Evolutionary conservation across 1,140 invertebrate genomes (phyloP), one percentile per base, ranked within the genome.

Genomic region (Dreissena rostriformis): DNA sequence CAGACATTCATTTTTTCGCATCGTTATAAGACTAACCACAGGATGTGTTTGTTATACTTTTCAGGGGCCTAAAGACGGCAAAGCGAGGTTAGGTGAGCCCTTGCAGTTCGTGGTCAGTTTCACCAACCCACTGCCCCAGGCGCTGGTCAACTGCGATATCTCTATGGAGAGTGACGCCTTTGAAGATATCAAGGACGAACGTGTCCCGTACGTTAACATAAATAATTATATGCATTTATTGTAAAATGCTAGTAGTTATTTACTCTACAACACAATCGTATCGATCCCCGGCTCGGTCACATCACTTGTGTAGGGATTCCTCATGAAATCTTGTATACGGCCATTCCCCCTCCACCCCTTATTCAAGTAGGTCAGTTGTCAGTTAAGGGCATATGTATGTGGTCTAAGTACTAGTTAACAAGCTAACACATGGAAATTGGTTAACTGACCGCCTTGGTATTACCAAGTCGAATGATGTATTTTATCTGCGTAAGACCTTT

Each of bases 111-210:
- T 51, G 51, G 55, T 81, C 0, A 72, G 53, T 26, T 73, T 81
- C 53, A 51, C 17, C 6, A 81, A 81, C 51, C 79, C 79, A 2
- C 22, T 73, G 5, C 28, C 29, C 1, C 22, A 22, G 24, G 6
- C 79, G 67, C 70, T 81, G 0, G 65, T 68, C 7, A 51, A 73
- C 14, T 81, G 79, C 53, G 17, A 55, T 17, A n/a, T 81, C 2
- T 73, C 70, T 1, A 66, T 73, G 57, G 79, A 73, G 24, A 66
- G 68, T 52, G 53, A 49, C 2, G 28, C 55, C 51, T 49, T 81
- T 28, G 55, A 73, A 0, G 57, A 81, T 22, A 68, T 68, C 67
- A 28, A 68, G 11, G 57, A 61, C 57, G 12, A 26, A 8, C 22
- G 10, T 28, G 66, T 28, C 5, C 12, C 19, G 77, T 79, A 39